A percentile compares a stretch with the other conserved stretches of the same genome.
Conservation (phyloP, 2,797 vertebrate genomes). For the Oophaga sylvatica region DNA sequence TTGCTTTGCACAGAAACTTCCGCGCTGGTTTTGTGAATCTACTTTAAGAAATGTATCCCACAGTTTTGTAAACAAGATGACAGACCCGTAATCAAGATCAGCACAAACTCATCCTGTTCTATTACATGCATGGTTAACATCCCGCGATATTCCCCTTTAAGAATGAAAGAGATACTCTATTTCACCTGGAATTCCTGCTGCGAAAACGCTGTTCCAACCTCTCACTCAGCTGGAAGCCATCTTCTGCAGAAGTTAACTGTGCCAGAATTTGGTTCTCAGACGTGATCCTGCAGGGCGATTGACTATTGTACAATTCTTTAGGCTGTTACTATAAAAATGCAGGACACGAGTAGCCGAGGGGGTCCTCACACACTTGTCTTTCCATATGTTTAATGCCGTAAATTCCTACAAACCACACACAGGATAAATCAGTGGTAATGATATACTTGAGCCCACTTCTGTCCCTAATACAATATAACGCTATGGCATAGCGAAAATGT, state of each 20-base stretch:
- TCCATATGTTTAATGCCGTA: not conserved
- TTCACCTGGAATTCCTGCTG: conserved; percentile 20
- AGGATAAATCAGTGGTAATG: not conserved
- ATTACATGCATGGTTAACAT: conserved; percentile 3
- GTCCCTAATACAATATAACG: too few species aligned
- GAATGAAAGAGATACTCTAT: not conserved
- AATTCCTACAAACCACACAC: not conserved
- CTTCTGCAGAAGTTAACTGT: not conserved
- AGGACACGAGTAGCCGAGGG: not conserved
- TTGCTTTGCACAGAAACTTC: not conserved
- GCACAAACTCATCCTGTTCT: not conserved
- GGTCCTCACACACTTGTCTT: not conserved
- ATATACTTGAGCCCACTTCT: too few species aligned
- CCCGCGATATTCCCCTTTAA: conserved; percentile 15
- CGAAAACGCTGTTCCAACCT: conserved; percentile 21
- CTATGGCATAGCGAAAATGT: too few species aligned
- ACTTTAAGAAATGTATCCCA: not conserved
- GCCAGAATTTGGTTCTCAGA: conserved; percentile 19
- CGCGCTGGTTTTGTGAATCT: not conserved
- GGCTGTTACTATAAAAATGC: not conserved
- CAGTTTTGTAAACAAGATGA: not conserved
- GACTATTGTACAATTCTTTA: not conserved
- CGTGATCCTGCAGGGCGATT: conserved; percentile 11
- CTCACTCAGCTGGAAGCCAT: conserved; percentile 10
- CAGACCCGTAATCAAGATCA: not conserved